Evolutionary conservation across 2,888 invertebrate genomes (phyloP).

Genomic region (Drosophila melanosoma): DNA sequence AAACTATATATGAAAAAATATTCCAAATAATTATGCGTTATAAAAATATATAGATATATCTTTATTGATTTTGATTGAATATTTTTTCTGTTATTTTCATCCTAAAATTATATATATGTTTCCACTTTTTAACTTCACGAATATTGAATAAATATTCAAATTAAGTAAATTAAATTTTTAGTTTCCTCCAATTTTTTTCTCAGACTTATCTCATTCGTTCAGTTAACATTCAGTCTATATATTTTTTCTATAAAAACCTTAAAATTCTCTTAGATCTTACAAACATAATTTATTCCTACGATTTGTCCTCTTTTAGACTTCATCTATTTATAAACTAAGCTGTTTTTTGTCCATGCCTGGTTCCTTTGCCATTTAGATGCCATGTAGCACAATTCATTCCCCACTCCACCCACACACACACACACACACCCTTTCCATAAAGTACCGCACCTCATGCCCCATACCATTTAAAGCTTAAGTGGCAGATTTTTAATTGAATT

Average conservation of each 20-base stretch:
- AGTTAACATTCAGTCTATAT: not conserved
- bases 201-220: not conserved
- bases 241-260: not conserved
- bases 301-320: not conserved
- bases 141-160: not conserved
- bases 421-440: not conserved
- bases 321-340: not conserved
- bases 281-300: too few relatives aligned
- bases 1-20: not conserved
- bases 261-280: not conserved
- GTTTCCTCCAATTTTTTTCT: fast-evolving
- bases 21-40: not conserved
- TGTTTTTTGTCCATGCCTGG: slow-evolving; percentile 31
- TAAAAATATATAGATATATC: not conserved
- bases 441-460: slow-evolving; percentile 12
- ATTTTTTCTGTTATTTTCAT: not conserved
- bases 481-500: slow-evolving; percentile 82
- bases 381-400: slow-evolving; percentile 26
- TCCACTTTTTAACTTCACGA: too few relatives aligned
- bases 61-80: not conserved
- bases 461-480: slow-evolving; percentile 70
- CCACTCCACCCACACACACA: not conserved
- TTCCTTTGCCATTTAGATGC: slow-evolving; percentile 22
- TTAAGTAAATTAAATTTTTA: not conserved
- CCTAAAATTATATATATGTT: too few relatives aligned